Evolutionary conservation across 2,797 vertebrate species (phyloP).

Genomic region (Oreonectes daqikongensis): DNA sequence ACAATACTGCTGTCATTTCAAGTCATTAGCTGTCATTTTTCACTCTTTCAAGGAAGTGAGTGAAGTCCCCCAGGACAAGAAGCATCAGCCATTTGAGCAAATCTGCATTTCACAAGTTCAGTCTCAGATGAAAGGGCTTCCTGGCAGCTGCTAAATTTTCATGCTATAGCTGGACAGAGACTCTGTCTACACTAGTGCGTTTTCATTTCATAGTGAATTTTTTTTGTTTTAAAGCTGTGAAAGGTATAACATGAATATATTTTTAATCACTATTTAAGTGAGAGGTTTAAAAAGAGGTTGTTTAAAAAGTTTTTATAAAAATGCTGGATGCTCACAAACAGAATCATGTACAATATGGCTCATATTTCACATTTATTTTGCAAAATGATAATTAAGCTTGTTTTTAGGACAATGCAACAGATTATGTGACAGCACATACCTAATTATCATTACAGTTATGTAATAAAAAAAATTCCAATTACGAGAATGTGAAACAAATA

Average conservation of each 20-base stretch:
- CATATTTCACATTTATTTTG: neutral
- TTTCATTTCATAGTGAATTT: no score
- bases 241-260: no score
- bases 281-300: no score
- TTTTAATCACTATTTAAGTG: neutral
- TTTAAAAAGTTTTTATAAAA: neutral
- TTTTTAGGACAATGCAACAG: neutral
- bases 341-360: neutral
- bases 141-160: conserved; percentile 12
- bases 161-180: neutral
- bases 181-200: no score
- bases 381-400: no score
- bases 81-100: neutral
- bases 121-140: conserved; percentile 25
- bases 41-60: conserved; percentile 23
- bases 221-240: neutral
- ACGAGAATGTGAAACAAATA: no score
- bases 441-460: neutral
- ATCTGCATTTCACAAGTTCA: conserved; percentile 20
- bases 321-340: neutral
- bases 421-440: neutral
- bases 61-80: neutral
- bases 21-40: conserved; percentile 28
- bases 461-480: no score
- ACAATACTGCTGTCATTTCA: conserved; percentile 15